Evolutionary conservation across 2,113 vertebrate species (phyloP), one percentile per base, ranked within the genome.

Genomic region (Cryptomyrus ogoouensis): DNA sequence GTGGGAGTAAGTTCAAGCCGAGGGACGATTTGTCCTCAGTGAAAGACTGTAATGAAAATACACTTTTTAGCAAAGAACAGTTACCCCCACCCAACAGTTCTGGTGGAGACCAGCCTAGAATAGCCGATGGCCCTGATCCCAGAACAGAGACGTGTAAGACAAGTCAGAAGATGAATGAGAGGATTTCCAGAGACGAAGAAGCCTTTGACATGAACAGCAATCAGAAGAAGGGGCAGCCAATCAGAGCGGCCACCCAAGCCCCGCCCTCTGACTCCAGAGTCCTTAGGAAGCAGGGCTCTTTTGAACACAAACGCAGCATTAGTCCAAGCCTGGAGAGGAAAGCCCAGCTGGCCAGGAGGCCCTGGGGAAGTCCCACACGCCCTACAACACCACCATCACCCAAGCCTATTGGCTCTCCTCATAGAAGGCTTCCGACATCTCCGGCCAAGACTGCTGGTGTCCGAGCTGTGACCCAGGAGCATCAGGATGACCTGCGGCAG

Each of bases 281-380:
- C 91, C 90, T 93, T 74, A 95, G 91, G 88, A 90, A 90, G 27
- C 89, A 77, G 85, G 89, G 85, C 74, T 95, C 94, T 27, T 95
- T 94, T 84, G 95, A 96, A 87, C 95, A 93, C 88, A 88, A 35
- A 3, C 87, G 83, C 58, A 91, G 85, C 85, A 88, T 91, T 53
- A 91, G 91, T 89, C 92, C 93, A 62, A 94, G 93, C 84, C 92
- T 95, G 31, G 96, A 96, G 89, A 91, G 93, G 50, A 90, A 80
- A 49, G 46, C 44, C 10, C 62, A 77, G 66, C 35, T 88, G 47
- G 21, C 21, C 6, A 94, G 94, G 92, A 96, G 94, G 86, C 95
- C 95, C 0, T 95, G 95, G 95, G 93, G 94, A 27, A 96, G 94
- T 92, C 95, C 94, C 0, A 92, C 95, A 84, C 93, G 90, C 52